A percentile compares a stretch with the other conserved stretches of the same genome.
phyloP scores from a whole-genome alignment of 2,888 invertebrate species.

The Cremastinae sp. region DNA sequence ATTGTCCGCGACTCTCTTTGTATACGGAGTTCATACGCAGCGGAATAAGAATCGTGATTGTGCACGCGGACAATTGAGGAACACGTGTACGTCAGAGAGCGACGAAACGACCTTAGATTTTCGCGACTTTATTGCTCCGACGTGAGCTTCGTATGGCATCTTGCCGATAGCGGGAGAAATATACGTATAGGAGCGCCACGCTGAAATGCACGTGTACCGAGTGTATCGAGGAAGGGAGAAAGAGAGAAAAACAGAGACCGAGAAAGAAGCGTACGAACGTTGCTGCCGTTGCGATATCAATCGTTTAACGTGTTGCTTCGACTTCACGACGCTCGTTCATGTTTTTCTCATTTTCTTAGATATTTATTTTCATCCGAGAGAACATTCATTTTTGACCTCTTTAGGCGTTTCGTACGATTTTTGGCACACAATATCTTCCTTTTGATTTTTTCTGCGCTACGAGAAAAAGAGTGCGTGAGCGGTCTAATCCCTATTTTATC shows the following conservation, averaged over 20 bases:
- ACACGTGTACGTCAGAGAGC: conserved; percentile 16
- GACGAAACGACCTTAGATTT: conserved; percentile 30
- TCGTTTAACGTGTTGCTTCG: conserved; percentile 25
- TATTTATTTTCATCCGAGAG: background rate
- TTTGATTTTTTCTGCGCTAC: too few species aligned
- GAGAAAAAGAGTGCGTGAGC: too few species aligned
- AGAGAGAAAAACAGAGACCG: too few species aligned
- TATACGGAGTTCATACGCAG: conserved; percentile 2
- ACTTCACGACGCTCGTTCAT: conserved; percentile 29
- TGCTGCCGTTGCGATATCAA: conserved; percentile 41
- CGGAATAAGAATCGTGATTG: background rate
- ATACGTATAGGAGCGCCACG: background rate
- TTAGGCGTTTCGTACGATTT: background rate
- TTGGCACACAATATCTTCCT: too few species aligned
- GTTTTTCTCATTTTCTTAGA: background rate
- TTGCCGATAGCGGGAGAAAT: conserved; percentile 35
- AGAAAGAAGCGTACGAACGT: background rate
- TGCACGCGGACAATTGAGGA: background rate
- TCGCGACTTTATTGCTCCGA: conserved; percentile 46
- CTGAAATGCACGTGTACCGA: conserved; percentile 7
- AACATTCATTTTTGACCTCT: too few species aligned
- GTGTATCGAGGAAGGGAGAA: background rate
- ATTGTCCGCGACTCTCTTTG: background rate
- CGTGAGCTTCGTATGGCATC: conserved; percentile 35
- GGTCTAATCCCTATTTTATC: too few species aligned